Base-by-base conservation (phyloP, 2,888 invertebrate genomes). In the Ectemnius cavifrons region DNA sequence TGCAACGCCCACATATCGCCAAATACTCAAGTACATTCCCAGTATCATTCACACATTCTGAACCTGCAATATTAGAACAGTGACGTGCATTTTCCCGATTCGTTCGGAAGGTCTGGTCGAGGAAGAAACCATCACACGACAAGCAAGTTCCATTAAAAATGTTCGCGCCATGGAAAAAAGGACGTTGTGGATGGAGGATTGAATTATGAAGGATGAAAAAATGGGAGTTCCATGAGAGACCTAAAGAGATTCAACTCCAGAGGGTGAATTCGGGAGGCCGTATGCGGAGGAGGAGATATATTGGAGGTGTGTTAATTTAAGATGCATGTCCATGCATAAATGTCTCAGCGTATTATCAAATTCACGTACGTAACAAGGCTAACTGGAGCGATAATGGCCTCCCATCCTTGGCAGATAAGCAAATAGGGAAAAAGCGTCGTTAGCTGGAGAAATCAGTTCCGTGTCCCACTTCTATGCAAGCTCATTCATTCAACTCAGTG, bases 341-440 rank as follows among this genome's bases (percentile, higher is more conserved):
- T 45, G 62, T 62, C 59, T 67, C 46, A 49, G 59, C 58, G 46
- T 67, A 63, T 72, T 80, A 77, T 86, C 81, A 73, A 67, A 23
- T 64, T 63, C 67, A 72, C 77, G 66, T 82, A 79, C 80, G 80
- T 72, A 85, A 84, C 79, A 80, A 78, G 84, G 82, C 79, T 85
- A 86, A 87, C 84, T 82, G 75, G 69, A 16, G 67, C 60, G 82
- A 79, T 83, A 87, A 84, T 74, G 62, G 77, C 49, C 45, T 72
- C 62, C 67, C 57, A 71, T 67, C 60, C 61, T 69, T 64, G 77
- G 20, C 27, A 46, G 63, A 49, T 52, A 64, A 52, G 52, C 52
- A 16, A 63, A 63, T 65, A 64, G 58, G 52, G 58, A 64, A 64
- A 67, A 65, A 70, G 59, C 52, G 23, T 59, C 18, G 49, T 67